Evolutionary conservation across 2,888 invertebrate genomes (phyloP).

Genomic region (Galerucella nymphaeae): DNA sequence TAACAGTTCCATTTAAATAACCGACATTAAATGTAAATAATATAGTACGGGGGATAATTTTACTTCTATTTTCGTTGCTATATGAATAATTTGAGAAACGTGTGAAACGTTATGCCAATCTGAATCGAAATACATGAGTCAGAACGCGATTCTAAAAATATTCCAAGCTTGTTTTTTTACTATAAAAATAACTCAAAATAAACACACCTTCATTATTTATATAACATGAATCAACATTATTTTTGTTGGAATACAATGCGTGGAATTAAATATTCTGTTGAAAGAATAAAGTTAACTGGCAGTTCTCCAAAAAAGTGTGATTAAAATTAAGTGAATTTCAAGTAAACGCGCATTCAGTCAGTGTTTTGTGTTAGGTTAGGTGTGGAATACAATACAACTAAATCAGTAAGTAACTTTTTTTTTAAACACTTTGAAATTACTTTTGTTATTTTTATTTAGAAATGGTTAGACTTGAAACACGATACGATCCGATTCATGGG

Average conservation of each 20-base stretch:
- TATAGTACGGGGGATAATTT: too few relatives aligned
- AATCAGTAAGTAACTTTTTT: neutral
- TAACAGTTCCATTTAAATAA: too few relatives aligned
- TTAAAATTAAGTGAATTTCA: neutral
- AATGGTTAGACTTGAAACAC: slow-evolving; percentile 47
- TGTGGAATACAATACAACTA: neutral
- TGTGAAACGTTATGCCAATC: too few relatives aligned
- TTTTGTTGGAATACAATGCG: neutral
- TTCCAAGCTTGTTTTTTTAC: slow-evolving; percentile 24
- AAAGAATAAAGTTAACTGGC: slow-evolving; percentile 20
- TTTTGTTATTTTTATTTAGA: too few relatives aligned
- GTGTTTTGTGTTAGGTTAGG: too few relatives aligned
- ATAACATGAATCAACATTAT: slow-evolving; percentile 18
- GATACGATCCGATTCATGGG: slow-evolving; percentile 52
- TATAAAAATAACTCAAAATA: slow-evolving; percentile 13
- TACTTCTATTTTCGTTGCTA: too few relatives aligned
- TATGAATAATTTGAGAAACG: neutral
- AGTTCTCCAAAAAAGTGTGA: slow-evolving; percentile 15
- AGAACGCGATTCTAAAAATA: slow-evolving; percentile 3
- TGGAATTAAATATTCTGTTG: neutral
- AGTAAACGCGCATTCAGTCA: neutral
- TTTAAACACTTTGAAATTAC: neutral
- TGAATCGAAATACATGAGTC: neutral
- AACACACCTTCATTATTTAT: slow-evolving; percentile 3
- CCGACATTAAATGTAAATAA: too few relatives aligned